phyloP scores from a whole-genome alignment of 2,797 vertebrate species.

The Neoniphon sammara region DNA sequence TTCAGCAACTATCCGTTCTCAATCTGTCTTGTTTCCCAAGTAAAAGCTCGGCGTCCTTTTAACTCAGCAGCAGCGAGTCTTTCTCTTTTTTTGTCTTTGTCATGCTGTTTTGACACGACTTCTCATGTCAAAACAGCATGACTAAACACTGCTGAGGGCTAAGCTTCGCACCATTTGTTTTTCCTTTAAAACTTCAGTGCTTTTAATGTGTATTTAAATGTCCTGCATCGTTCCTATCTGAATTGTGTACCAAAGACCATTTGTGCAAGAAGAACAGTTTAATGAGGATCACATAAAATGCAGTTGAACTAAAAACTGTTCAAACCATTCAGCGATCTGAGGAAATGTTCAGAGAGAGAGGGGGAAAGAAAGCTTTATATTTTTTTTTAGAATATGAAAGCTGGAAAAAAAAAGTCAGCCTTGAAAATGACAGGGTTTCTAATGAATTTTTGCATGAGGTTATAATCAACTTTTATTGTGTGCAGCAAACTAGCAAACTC shows the following conservation, averaged over 20 bases:
- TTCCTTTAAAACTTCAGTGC: background rate
- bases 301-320: background rate
- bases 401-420: background rate
- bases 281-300: background rate
- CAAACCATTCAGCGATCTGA: background rate
- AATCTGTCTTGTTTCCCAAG: slow-evolving; percentile 17
- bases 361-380: no score
- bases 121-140: background rate
- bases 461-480: background rate
- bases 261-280: background rate
- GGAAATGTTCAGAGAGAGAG: background rate
- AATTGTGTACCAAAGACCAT: background rate
- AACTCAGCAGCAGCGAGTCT: slow-evolving; percentile 1
- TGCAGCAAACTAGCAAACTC: background rate
- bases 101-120: slow-evolving; percentile 21
- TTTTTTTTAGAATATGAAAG: background rate
- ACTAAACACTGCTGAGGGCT: background rate
- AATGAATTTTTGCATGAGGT: background rate
- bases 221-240: no score
- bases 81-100: slow-evolving; percentile 26
- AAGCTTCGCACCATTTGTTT: slow-evolving; percentile 14
- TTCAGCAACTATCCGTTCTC: slow-evolving; percentile 38
- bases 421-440: background rate
- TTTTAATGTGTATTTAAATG: background rate
- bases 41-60: slow-evolving; percentile 16